Conservation (phyloP, 64 coral and sea anemone genomes). For the Acropora tenuis region DNA sequence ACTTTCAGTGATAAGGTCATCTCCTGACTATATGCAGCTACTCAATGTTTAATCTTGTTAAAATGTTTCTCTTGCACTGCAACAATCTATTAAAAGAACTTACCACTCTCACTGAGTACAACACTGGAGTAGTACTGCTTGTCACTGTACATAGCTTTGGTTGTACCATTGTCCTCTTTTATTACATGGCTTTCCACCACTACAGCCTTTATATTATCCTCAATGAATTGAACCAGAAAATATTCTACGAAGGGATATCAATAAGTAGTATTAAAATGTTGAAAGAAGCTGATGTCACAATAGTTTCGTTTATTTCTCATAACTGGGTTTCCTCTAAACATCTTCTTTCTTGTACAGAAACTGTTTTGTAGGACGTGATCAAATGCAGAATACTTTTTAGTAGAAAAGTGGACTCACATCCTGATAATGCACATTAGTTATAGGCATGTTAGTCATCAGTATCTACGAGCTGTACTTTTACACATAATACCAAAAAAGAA, state of each 20-base stretch:
- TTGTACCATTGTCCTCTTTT: conserved; percentile 28
- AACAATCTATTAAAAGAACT: conserved; percentile 17
- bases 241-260: not conserved
- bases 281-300: not conserved
- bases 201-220: conserved; percentile 32
- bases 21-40: too few species aligned
- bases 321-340: not conserved
- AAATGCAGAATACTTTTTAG: too few species aligned
- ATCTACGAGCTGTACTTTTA: too few species aligned
- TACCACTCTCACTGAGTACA: conserved; percentile 46
- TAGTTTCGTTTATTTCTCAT: not conserved
- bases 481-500: not conserved
- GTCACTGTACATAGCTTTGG: conserved; percentile 38
- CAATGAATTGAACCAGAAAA: conserved; percentile 41
- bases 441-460: too few species aligned
- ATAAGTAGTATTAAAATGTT: not conserved
- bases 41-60: too few species aligned
- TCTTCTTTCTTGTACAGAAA: too few species aligned
- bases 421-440: too few species aligned
- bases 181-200: conserved; percentile 1
- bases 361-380: too few species aligned
- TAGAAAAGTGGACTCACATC: too few species aligned
- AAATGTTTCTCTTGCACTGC: too few species aligned
- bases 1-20: too few species aligned
- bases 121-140: conserved; percentile 48